Conservation (phyloP, 2,797 vertebrate species). For the Amazona finschi region DNA sequence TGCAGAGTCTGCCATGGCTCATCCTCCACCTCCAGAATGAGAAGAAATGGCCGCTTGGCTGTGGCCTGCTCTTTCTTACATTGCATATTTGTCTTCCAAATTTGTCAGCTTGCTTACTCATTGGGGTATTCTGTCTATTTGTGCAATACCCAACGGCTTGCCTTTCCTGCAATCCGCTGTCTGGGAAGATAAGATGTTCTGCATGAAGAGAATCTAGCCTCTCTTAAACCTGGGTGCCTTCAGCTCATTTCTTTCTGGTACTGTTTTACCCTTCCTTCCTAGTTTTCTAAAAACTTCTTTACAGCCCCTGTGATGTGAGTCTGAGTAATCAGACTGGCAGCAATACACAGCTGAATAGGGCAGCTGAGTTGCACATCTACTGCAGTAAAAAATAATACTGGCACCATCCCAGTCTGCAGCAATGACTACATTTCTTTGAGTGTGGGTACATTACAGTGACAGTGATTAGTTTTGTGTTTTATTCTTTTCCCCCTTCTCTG, state of each 20-base stretch:
- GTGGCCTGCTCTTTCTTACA: background rate
- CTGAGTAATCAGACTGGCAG: background rate
- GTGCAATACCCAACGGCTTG: background rate
- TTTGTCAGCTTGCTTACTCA: background rate
- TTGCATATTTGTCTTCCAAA: background rate
- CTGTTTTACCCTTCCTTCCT: background rate
- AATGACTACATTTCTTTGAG: background rate
- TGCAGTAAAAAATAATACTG: background rate
- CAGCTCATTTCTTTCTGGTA: background rate
- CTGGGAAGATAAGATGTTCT: background rate
- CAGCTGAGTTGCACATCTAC: background rate
- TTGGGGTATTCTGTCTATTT: background rate
- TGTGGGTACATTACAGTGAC: background rate
- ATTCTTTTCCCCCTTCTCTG: accelerated
- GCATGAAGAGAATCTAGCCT: background rate
- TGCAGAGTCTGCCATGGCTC: background rate
- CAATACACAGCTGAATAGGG: background rate
- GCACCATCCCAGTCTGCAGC: background rate
- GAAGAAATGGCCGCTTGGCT: background rate
- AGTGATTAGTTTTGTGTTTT: background rate
- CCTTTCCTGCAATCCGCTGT: background rate
- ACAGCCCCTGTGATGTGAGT: background rate
- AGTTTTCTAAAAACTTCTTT: background rate
- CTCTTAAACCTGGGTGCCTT: background rate
- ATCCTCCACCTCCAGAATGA: background rate